Base-by-base conservation (phyloP, 30 jellyfish, hydroid and myxozoan genomes). In the Pseudorhiza aurosa region DNA sequence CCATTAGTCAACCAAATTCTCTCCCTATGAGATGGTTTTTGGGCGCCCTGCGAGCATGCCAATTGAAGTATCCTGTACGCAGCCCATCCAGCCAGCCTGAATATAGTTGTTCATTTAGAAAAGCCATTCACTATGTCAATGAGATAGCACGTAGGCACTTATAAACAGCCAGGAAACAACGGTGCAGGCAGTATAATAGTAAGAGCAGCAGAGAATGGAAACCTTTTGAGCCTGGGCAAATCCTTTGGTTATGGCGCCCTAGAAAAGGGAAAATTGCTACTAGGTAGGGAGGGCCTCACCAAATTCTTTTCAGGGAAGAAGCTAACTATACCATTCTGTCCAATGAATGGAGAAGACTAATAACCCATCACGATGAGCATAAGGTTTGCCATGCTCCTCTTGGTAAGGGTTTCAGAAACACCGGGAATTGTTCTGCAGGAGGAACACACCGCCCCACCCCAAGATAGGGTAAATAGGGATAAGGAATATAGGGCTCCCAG, bases 41-140 rank as follows among this genome's bases (percentile, higher is more conserved):
- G n/a, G n/a, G n/a, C 85, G 88, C n/a, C 45, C 29, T 9, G 88
- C 85, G 4, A 62, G 85, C 12, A 8, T 68, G 40, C 82, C 82
- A 24, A 29, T 42, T 4, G 65, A 68, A 40, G 68, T 44, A 40
- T 1, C 77, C 77, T 14, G 18, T 68, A 3, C 10, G 28, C 6
- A 68, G 40, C 29, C 82, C 82, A 18, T 10, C 39, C 17, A 44
- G 73, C 42, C 82, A 68, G 82, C 40, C 82, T 12, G 82, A 35
- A n/a, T 68, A 68, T 44, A 68, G 65, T 18, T 68, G 40, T 17
- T 29, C 73, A 1, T 32, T 68, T 8, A 39, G 82, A 14, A 68
- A 68, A 40, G 73, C 82, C 17, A 68, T 68, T 8, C 82, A 68
- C 39, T 33, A 12, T 9, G 82, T 44, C 1, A 36, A 68, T n/a